Percentiles rank a stretch among this genome's conserved stretches.
phyloP scores from a whole-genome alignment of 2,888 invertebrate genomes.

The Unio delphinus region DNA sequence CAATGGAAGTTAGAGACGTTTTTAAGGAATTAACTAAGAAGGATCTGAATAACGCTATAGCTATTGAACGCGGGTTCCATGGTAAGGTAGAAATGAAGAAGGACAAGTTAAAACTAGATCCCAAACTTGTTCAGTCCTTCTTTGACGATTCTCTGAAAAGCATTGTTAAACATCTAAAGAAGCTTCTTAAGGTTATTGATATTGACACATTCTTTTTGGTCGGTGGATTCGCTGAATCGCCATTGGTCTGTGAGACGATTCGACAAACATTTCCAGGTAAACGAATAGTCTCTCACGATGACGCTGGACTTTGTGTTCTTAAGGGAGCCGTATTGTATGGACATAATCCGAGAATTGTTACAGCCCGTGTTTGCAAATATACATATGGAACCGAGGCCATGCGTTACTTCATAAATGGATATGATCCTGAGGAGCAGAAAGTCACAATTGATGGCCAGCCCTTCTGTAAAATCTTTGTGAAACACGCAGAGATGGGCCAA shows the following conservation, averaged over 20 bases:
- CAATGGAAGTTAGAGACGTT: slow-evolving; percentile 4
- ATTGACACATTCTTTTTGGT: slow-evolving; percentile 9
- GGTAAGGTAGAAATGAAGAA: slow-evolving; percentile 10
- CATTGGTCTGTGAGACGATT: slow-evolving; percentile 3
- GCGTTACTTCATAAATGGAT: slow-evolving; percentile 11
- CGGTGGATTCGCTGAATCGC: slow-evolving; percentile 19
- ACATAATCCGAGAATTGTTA: slow-evolving; percentile 11
- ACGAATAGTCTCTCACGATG: slow-evolving; percentile 6
- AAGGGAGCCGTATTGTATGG: slow-evolving; percentile 21
- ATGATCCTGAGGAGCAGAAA: slow-evolving; percentile 9
- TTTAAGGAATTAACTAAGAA: slow-evolving; percentile 7
- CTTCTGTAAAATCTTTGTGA: slow-evolving; percentile 15
- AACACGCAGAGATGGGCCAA: slow-evolving; percentile 14
- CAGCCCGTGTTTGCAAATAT: slow-evolving; percentile 4
- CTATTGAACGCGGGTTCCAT: slow-evolving; percentile 9
- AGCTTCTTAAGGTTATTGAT: slow-evolving; percentile 1
- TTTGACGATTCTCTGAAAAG: slow-evolving; percentile 5
- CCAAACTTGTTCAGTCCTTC: slow-evolving; percentile 7
- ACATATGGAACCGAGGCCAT: slow-evolving; percentile 14
- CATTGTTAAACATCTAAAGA: slow-evolving; percentile 7
- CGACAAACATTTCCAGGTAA: not conserved
- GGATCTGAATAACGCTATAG: slow-evolving; percentile 9
- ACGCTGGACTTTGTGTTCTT: slow-evolving; percentile 14
- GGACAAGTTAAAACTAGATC: slow-evolving; percentile 4
- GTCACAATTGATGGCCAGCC: not conserved